Evolutionary conservation across 2,888 invertebrate genomes (phyloP).

Genomic region (Leptopilina myrica): DNA sequence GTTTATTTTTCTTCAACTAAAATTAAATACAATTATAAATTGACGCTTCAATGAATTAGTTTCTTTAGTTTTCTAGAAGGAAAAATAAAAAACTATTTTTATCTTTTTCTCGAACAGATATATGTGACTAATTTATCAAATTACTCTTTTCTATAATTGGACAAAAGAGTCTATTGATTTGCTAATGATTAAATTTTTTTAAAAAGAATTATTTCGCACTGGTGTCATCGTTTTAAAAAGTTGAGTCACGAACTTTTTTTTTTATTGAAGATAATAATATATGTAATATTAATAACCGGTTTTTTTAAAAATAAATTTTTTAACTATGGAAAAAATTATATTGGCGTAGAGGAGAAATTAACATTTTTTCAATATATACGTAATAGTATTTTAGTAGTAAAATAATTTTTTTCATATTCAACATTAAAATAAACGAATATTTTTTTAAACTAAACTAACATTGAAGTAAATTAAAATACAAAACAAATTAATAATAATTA

Average conservation of each 20-base stretch:
- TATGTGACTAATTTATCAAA: constrained; percentile 2
- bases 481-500: no score
- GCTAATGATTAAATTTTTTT: background rate
- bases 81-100: background rate
- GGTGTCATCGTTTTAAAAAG: background rate
- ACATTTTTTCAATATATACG: no score
- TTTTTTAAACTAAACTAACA: no score
- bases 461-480: no score
- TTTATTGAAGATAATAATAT: background rate
- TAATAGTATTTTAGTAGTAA: no score
- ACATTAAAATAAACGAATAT: no score
- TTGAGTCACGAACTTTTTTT: background rate
- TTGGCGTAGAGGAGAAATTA: no score
- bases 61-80: background rate
- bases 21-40: background rate
- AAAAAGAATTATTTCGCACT: background rate
- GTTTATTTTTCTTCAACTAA: background rate
- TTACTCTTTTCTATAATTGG: background rate
- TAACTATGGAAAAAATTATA: no score
- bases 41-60: background rate
- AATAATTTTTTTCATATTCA: no score
- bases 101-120: background rate
- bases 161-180: constrained; percentile 6
- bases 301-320: background rate
- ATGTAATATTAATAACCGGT: background rate